These are phyloP conservation scores for Tyto alba DNA, from an alignment of 2,113 vertebrate genomes.

Conservation along the genomic window DNA sequence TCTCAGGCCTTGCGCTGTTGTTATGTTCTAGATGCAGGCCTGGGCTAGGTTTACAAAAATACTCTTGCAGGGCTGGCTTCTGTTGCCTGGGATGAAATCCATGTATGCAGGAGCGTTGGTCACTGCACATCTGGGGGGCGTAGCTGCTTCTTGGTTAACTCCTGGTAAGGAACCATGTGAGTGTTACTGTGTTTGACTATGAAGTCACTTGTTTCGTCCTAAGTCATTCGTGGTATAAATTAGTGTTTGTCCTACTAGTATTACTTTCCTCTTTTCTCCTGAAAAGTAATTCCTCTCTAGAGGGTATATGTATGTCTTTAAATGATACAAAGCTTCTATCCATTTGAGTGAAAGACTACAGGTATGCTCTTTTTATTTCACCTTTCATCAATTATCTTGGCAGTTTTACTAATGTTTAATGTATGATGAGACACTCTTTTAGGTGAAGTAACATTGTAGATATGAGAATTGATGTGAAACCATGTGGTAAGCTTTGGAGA, in stretches of 20 bases:
- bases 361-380: not conserved
- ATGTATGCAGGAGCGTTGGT: rapidly evolving
- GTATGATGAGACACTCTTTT: not conserved
- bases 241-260: not conserved
- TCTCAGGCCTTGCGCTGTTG: not conserved
- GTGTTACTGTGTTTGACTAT: not conserved
- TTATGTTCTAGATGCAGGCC: not conserved
- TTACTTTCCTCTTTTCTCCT: not conserved
- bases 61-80: not conserved
- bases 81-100: not conserved
- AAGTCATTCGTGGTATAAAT: not conserved
- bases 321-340: not conserved
- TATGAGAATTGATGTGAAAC: not conserved
- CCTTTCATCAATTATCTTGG: not conserved
- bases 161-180: not conserved
- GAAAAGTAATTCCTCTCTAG: not conserved
- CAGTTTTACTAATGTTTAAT: not conserved
- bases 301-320: not conserved
- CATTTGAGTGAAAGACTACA: not conserved
- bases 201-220: not conserved
- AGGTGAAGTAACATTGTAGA: not conserved
- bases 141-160: not conserved
- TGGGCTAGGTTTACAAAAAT: not conserved
- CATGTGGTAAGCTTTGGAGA: not conserved
- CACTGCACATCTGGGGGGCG: not conserved